These are phyloP conservation scores for Palythoa heliodiscus DNA, from an alignment of 92 coral and sea anemone species.

Conservation along the genomic window DNA sequence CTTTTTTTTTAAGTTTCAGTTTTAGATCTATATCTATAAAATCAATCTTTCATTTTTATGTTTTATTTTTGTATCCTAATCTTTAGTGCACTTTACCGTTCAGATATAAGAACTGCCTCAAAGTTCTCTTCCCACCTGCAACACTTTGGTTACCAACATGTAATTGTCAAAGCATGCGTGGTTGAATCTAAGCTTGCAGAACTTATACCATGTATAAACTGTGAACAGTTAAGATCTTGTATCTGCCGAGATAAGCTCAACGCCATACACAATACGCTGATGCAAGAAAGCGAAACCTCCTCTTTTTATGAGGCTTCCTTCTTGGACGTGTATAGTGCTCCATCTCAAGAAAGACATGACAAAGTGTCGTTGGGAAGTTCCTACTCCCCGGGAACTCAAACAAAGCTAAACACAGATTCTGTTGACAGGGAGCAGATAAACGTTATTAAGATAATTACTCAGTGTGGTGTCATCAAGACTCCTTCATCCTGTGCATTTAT, in stretches of 20 bases:
- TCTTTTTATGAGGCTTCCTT: not conserved
- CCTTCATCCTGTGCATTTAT: not conserved
- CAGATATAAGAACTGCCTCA: slow-evolving; percentile 32
- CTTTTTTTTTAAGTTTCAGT: no score
- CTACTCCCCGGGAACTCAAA: not conserved
- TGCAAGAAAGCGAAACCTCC: not conserved
- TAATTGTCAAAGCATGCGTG: slow-evolving; percentile 15
- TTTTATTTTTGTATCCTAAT: not conserved
- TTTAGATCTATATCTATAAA: not conserved
- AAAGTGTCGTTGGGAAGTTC: not conserved
- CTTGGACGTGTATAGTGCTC: not conserved
- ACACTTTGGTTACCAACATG: slow-evolving; percentile 12
- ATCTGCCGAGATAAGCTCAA: not conserved
- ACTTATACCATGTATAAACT: slow-evolving; percentile 25
- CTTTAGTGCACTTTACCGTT: not conserved
- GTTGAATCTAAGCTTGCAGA: slow-evolving; percentile 8
- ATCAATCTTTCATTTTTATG: not conserved
- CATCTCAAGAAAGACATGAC: not conserved
- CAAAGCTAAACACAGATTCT: slow-evolving; percentile 13
- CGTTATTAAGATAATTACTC: not conserved
- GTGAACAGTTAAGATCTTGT: slow-evolving; percentile 12
- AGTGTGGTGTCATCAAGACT: slow-evolving; percentile 2
- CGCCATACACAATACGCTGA: not conserved
- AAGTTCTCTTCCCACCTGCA: not conserved
- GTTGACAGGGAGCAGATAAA: not conserved